These are phyloP conservation scores for Acanthochromis polyacanthus DNA, from an alignment of 2,113 vertebrate species.

Conservation along the genomic window DNA sequence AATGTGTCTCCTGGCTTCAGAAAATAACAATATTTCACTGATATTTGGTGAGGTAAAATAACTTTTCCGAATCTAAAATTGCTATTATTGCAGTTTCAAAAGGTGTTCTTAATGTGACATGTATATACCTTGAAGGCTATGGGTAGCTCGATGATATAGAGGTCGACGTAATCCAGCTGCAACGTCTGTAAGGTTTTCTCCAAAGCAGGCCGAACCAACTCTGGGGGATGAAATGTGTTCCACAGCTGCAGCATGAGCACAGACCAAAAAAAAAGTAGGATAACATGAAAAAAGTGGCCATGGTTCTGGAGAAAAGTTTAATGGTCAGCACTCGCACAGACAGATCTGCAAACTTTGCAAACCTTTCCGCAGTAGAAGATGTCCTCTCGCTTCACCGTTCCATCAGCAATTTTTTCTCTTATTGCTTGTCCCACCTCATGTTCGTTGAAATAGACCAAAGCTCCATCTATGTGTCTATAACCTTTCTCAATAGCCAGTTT, in stretches of 20 bases:
- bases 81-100: neutral
- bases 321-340: neutral
- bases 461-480: slow-evolving; percentile 93
- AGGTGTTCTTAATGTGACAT: neutral
- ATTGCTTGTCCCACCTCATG: slow-evolving; percentile 93
- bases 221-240: slow-evolving; percentile 89
- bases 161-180: slow-evolving; percentile 92
- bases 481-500: slow-evolving; percentile 90
- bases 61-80: neutral
- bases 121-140: slow-evolving; percentile 90
- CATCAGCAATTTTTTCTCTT: slow-evolving; percentile 90
- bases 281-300: neutral
- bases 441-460: slow-evolving; percentile 91
- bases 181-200: slow-evolving; percentile 88
- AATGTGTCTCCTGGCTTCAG: slow-evolving; percentile 89
- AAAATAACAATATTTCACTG: slow-evolving; percentile 30
- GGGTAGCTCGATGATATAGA: slow-evolving; percentile 94
- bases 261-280: neutral
- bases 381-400: slow-evolving; percentile 90
- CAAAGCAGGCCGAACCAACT: slow-evolving; percentile 88
- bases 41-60: neutral
- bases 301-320: neutral
- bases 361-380: slow-evolving; percentile 97
- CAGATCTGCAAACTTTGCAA: neutral
- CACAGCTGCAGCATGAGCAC: slow-evolving; percentile 85